Percentiles rank a stretch among this genome's conserved stretches.
phyloP scores from a whole-genome alignment of 1,140 invertebrate genomes.

The Myzus persicae region DNA sequence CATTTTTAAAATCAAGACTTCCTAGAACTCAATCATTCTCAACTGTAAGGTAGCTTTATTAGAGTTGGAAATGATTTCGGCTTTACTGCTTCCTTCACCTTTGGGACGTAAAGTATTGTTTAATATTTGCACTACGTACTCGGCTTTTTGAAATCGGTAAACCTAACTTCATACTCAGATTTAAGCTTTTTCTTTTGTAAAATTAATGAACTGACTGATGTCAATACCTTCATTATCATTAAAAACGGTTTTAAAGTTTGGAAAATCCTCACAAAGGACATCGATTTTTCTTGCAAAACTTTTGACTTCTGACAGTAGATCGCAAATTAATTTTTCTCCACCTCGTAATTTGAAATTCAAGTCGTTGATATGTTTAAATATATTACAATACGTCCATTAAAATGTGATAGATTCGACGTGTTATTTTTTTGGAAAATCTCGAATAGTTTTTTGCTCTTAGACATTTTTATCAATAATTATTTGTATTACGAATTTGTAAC shows the following conservation, averaged over 20 bases:
- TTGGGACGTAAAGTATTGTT: background rate
- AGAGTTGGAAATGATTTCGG: background rate
- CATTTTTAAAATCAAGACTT: background rate
- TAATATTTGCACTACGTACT: background rate
- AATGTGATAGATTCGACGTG: background rate
- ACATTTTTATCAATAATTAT: background rate
- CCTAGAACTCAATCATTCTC: background rate
- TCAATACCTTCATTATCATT: background rate
- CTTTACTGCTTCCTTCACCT: background rate
- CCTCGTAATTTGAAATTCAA: background rate
- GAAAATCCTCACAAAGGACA: background rate
- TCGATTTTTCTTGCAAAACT: background rate
- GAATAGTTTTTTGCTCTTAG: background rate
- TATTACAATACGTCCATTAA: background rate
- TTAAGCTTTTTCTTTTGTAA: background rate
- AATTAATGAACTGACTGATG: background rate
- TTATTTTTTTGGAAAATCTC: background rate
- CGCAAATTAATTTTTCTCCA: background rate
- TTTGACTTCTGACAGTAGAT: background rate
- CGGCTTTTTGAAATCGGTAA: background rate
- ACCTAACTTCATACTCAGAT: conserved; percentile 26
- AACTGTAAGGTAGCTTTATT: background rate
- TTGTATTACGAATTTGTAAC: background rate
- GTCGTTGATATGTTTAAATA: background rate
- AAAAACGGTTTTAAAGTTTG: background rate